Evolutionary conservation across 2,888 invertebrate species (phyloP), one percentile per base, ranked within the genome.

Genomic region (Hylaea fasciaria): DNA sequence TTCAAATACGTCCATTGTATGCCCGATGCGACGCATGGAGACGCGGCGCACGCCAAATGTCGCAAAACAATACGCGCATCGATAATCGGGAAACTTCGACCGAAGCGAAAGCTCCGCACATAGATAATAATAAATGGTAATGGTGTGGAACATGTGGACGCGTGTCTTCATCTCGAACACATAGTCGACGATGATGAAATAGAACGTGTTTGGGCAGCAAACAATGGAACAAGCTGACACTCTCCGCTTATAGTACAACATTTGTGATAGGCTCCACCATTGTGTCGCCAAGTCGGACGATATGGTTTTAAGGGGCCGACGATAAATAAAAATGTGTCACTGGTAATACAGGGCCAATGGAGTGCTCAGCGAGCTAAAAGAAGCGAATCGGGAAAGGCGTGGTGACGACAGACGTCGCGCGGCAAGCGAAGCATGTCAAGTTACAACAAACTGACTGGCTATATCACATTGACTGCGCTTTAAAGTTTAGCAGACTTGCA

Each of bases 21-120:
- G 85, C 85, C 77, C 81, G 84, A 83, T 82, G 87, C 82, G 87
- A 80, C 73, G 74, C 74, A 72, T 69, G 66, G 76, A 70, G 76
- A 89, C 89, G 88, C 82, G 86, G 77, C 81, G 82, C 83, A 91
- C 91, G 87, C 83, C 83, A 86, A 91, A 82, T 78, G 79, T 78
- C 78, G 83, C 85, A 68, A 82, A 84, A 89, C 90, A 90, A 90
- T 89, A 82, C 85, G 70, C 77, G 86, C 86, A 86, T 87, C 83
- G 83, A 81, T 88, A 88, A 87, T 87, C 85, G 78, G 70, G 79
- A 81, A 78, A 78, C 81, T 77, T 76, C 75, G 77, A 73, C 72
- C 80, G 74, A 77, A 83, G 80, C 81, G 82, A 86, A 87, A 86
- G 83, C 86, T 79, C 77, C 65, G 72, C 78, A 78, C 76, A 76